Percentiles rank a stretch among this genome's conserved stretches.
Evolutionary conservation across 2,113 vertebrate species (phyloP).

Genomic region (Mola mola): DNA sequence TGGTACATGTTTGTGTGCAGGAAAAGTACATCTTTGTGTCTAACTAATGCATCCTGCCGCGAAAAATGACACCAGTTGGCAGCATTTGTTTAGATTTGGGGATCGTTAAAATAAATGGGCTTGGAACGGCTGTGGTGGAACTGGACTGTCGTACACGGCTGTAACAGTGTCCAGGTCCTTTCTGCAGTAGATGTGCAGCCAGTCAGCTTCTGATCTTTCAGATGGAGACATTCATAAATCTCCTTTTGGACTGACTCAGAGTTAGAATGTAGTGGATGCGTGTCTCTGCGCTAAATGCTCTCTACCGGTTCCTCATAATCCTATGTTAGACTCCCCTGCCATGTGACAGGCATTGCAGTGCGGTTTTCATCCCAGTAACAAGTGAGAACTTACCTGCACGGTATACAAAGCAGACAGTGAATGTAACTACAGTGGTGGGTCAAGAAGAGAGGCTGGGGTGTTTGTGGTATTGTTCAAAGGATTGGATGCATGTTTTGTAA

Average conservation of each 20-base stretch:
- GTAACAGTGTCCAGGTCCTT: conserved; percentile 26
- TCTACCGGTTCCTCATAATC: conserved; percentile 26
- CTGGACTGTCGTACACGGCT: conserved; percentile 2
- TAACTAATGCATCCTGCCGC: conserved; percentile 3
- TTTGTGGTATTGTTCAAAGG: too few relatives aligned
- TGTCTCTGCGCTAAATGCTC: conserved; percentile 8
- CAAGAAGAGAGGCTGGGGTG: too few relatives aligned
- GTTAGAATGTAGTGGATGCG: conserved; percentile 11
- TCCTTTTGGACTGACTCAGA: conserved; percentile 13
- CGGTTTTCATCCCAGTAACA: background rate
- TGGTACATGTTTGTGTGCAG: conserved; percentile 4
- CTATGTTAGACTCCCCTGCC: background rate
- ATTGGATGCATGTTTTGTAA: too few relatives aligned
- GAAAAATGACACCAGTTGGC: conserved; percentile 38
- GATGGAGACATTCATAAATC: conserved; percentile 29
- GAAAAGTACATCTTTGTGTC: conserved; percentile 12
- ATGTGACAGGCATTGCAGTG: background rate
- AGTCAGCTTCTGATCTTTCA: conserved; percentile 36
- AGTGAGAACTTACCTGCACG: too few relatives aligned
- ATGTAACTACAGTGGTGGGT: too few relatives aligned
- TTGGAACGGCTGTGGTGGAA: conserved; percentile 27
- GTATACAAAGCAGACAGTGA: too few relatives aligned
- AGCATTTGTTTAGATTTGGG: background rate
- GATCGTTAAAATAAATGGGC: conserved; percentile 33
- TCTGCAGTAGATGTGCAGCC: background rate